These are phyloP conservation scores for Aptenodytes patagonicus DNA, from an alignment of 2,113 vertebrate species.

Conservation along the genomic window DNA sequence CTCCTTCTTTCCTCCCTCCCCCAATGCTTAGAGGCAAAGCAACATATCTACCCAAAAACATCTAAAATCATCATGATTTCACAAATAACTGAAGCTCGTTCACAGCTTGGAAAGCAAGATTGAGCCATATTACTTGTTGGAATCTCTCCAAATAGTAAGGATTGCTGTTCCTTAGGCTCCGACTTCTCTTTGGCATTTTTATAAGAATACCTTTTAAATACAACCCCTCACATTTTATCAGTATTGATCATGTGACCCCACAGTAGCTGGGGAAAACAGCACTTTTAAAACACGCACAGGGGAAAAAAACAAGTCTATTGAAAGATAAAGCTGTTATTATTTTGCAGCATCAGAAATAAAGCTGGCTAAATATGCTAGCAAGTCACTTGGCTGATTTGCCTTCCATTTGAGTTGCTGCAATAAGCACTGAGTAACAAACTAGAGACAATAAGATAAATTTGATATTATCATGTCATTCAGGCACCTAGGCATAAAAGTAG, in stretches of 20 bases:
- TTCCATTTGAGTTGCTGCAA: background rate
- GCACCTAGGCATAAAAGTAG: background rate
- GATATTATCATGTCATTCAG: background rate
- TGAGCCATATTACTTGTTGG: background rate
- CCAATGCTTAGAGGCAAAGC: slow-evolving; percentile 44
- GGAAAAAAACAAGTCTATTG: background rate
- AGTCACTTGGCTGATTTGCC: background rate
- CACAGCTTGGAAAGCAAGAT: background rate
- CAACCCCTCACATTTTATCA: background rate
- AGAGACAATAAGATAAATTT: background rate
- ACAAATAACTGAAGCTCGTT: background rate
- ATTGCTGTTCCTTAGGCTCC: background rate
- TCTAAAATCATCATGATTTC: background rate
- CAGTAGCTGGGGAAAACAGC: background rate
- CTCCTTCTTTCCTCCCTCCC: background rate
- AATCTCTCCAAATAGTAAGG: background rate
- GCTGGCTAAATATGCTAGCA: background rate
- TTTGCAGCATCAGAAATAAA: background rate
- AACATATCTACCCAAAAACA: background rate
- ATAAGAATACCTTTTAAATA: background rate
- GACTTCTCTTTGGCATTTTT: background rate
- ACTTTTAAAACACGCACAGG: background rate
- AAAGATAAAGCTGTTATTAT: background rate
- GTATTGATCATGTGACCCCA: background rate
- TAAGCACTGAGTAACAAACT: background rate